phyloP scores from a whole-genome alignment of 1,140 invertebrate species.

The Danaus plexippus region DNA sequence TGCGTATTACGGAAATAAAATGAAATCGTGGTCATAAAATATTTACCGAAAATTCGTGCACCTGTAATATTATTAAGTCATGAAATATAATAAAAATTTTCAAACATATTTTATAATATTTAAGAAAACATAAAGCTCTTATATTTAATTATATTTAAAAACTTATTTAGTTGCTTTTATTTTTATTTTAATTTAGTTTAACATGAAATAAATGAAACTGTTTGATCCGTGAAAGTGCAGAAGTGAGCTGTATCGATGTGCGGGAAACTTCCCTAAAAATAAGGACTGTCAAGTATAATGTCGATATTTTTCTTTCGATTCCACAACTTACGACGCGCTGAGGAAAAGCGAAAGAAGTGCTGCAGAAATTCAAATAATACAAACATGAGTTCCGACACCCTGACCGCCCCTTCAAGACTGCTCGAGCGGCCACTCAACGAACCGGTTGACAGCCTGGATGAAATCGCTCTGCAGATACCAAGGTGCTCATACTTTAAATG shows the following conservation, averaged over 20 bases:
- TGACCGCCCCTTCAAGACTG: slow-evolving; percentile 80
- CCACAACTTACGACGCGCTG: slow-evolving; percentile 88
- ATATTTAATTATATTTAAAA: background rate
- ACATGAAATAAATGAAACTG: slow-evolving; percentile 4
- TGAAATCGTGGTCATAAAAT: slow-evolving; percentile 19
- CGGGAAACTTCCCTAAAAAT: background rate
- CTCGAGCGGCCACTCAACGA: slow-evolving; percentile 87
- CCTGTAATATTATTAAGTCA: slow-evolving; percentile 17
- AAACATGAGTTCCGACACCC: slow-evolving; percentile 72
- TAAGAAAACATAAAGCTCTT: slow-evolving; percentile 1
- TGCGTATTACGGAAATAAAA: background rate
- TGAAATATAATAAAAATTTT: slow-evolving; percentile 16
- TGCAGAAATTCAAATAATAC: slow-evolving; percentile 65
- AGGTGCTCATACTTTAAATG: slow-evolving; percentile 74
- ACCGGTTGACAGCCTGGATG: slow-evolving; percentile 89
- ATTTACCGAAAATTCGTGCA: slow-evolving; percentile 10
- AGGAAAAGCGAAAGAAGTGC: slow-evolving; percentile 76
- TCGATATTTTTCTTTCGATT: slow-evolving; percentile 96
- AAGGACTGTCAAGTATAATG: slow-evolving; percentile 71
- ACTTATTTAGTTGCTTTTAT: background rate
- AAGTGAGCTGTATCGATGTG: too few species aligned
- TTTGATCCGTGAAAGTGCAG: background rate
- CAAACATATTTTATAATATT: slow-evolving; percentile 1
- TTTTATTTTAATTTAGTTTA: too few species aligned
- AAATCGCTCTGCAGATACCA: slow-evolving; percentile 92